These are phyloP conservation scores for Lasioglossum villosulum DNA, from an alignment of 2,888 invertebrate genomes.

Conservation along the genomic window DNA sequence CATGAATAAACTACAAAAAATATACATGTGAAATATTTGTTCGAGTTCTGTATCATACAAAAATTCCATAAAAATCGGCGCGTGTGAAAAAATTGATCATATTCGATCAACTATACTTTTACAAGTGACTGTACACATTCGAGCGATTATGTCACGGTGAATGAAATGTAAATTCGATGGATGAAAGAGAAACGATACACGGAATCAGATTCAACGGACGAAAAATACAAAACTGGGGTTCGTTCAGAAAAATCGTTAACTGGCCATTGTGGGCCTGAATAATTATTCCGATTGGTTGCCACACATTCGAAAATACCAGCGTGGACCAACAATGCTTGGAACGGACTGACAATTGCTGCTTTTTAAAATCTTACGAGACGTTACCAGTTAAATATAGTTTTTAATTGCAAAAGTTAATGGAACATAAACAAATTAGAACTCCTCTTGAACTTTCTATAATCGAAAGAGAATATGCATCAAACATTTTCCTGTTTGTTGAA, in stretches of 20 bases:
- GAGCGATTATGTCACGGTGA: constrained; percentile 29
- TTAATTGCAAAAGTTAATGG: neutral
- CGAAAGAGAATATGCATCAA: neutral
- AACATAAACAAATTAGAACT: neutral
- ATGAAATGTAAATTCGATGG: constrained; percentile 48
- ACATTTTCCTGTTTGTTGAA: neutral
- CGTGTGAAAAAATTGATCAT: neutral
- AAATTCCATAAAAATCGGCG: too few species aligned
- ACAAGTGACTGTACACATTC: constrained; percentile 18
- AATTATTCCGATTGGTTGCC: constrained; percentile 19
- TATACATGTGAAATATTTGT: too few species aligned
- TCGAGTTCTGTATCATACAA: too few species aligned
- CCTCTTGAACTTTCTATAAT: neutral
- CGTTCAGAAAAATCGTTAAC: constrained; percentile 31
- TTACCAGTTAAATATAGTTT: neutral
- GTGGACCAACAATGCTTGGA: neutral
- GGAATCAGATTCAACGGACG: neutral
- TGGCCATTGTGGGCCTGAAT: neutral
- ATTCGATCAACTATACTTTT: neutral
- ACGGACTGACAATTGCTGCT: neutral
- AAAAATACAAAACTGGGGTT: neutral
- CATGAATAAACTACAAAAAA: too few species aligned
- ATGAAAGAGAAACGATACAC: neutral
- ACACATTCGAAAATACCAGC: neutral
- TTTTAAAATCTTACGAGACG: neutral